Base-by-base conservation (phyloP, 2,797 vertebrate species). In the Picus viridis region DNA sequence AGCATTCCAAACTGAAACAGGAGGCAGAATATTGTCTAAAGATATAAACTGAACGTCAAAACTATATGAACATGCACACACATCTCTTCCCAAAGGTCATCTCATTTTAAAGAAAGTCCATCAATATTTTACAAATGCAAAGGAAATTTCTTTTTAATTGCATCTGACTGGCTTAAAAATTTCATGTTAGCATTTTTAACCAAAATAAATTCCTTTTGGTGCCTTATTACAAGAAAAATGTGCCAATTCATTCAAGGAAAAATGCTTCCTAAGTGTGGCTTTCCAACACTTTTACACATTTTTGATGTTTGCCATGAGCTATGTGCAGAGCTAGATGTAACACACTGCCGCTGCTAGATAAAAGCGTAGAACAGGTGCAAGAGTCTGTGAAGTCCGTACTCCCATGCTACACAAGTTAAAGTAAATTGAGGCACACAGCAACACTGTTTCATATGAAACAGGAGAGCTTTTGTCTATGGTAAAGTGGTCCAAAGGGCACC, bases 401-500 rank as follows among this genome's bases (percentile, higher is more conserved):
- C 9, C 22, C 3, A 3, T 24, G 27, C 24, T 49, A 80, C 72
- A 36, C 39, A 75, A 47, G 69, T 74, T 62, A 86, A 93, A 90
- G 30, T 22, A 89, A 86, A 87, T 24, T 43, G 23, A 87, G 49
- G 39, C 53, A 83, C 20, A 57, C 20, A 88, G 58, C 18, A 71
- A 59, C 23, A 36, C 7, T 24, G 26, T 61, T 87, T 69, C 53
- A 43, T 29, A 61, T 47, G 63, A 81, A 87, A 92, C 18, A 86
- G 63, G 10, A 93, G 53, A 75, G 26, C 34, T 88, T 62, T 89
- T 69, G 75, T 54, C 82, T 89, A 73, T 32, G 74, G 34, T 54
- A 81, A 89, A 17, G 57, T 20, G 9, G 73, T 95, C 59, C 94
- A 95, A 94, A 96, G 95, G 87, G 67, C 91, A 70, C 16, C 43